A percentile compares a stretch with the other conserved stretches of the same genome.
Conservation (phyloP, 2,797 vertebrate genomes). For the Argentina silus region DNA sequence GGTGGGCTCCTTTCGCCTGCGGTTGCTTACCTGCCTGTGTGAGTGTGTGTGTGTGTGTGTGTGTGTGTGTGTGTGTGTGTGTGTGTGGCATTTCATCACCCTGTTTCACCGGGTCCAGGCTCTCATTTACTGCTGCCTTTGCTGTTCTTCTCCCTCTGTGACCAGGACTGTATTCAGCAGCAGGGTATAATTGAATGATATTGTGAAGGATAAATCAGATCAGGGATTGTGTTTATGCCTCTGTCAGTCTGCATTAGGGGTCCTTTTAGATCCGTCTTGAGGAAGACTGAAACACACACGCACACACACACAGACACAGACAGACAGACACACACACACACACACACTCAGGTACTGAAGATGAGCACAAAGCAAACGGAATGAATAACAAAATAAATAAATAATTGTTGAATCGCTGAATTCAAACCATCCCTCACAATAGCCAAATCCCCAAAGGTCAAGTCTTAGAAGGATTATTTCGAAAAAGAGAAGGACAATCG, state of each 20-base stretch:
- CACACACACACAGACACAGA: not conserved
- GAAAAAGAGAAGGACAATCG: not conserved
- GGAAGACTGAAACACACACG: slow-evolving; percentile 22
- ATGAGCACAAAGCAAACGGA: not conserved
- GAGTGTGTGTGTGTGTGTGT: slow-evolving; percentile 12
- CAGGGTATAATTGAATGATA: slow-evolving; percentile 75
- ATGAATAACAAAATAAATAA: not conserved
- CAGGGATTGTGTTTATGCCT: slow-evolving; percentile 76
- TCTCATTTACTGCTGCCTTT: slow-evolving; percentile 49
- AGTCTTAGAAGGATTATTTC: not conserved
- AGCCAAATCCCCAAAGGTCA: not conserved
- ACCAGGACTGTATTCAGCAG: slow-evolving; percentile 41
- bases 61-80: not conserved
- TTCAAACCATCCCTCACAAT: not conserved
- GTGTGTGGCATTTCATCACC: slow-evolving; percentile 47
- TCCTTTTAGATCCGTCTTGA: slow-evolving; percentile 62
- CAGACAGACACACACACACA: not conserved
- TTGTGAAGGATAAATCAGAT: slow-evolving; percentile 73
- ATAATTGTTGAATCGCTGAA: not conserved
- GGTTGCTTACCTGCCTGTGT: slow-evolving; percentile 31
- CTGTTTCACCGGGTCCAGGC: slow-evolving; percentile 39
- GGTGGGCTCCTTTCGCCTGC: slow-evolving; percentile 18
- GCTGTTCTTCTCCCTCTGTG: slow-evolving; percentile 36
- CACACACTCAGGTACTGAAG: slow-evolving; percentile 27
- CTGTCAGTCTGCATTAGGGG: slow-evolving; percentile 71